A percentile compares a stretch with the other conserved stretches of the same genome.
These are phyloP conservation scores for Heteractis magnifica DNA, from an alignment of 92 coral and sea anemone genomes.

Conservation along the genomic window DNA sequence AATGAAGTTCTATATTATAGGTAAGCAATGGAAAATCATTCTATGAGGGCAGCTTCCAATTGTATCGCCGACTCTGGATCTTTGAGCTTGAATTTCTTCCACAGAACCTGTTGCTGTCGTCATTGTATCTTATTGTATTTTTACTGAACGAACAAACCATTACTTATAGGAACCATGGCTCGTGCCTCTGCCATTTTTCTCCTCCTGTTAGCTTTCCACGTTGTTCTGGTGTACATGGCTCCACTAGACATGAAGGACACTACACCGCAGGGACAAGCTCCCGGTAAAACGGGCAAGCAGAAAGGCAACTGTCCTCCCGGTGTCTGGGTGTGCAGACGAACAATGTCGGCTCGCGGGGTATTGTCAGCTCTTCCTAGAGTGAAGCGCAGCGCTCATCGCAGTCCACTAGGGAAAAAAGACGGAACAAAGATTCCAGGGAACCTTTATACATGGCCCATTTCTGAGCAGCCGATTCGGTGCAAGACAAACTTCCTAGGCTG, in stretches of 20 bases:
- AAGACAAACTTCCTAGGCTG: neutral
- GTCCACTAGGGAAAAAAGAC: neutral
- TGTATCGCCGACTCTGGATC: too few species aligned
- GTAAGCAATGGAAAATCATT: too few species aligned
- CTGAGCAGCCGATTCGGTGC: neutral
- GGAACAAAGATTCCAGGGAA: neutral
- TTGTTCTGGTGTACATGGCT: neutral
- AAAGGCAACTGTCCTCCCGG: constrained; percentile 8
- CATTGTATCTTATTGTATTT: neutral
- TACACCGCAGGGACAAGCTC: neutral
- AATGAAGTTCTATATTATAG: too few species aligned
- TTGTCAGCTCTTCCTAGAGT: neutral
- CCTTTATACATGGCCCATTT: too few species aligned
- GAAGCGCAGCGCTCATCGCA: neutral
- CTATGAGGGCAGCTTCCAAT: too few species aligned
- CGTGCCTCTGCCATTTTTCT: neutral
- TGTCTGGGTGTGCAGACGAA: constrained; percentile 4
- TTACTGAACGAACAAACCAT: neutral
- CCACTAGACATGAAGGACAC: neutral
- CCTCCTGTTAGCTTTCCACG: neutral
- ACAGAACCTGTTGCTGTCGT: too few species aligned
- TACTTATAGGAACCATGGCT: neutral
- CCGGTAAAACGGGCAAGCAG: neutral
- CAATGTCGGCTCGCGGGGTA: neutral
- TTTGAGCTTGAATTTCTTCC: too few species aligned